Percentiles rank a stretch among this genome's conserved stretches.
Conservation (phyloP, 2,888 invertebrate genomes). For the Drosophila koepferae region DNA sequence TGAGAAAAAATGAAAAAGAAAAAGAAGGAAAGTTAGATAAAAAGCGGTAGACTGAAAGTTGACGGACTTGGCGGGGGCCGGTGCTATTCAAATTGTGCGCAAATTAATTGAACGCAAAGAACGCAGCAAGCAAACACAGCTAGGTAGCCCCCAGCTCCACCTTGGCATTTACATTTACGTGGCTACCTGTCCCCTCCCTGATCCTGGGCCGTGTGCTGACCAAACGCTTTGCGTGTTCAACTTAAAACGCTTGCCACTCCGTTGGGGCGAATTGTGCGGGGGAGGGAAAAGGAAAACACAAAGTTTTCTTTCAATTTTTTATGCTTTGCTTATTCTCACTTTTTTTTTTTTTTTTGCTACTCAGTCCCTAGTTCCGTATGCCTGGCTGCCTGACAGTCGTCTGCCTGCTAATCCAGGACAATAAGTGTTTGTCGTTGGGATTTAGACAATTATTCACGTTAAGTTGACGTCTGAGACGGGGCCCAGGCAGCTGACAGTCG, state of each 20-base stretch:
- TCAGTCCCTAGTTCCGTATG: slow-evolving; percentile 64
- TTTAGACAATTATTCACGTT: slow-evolving; percentile 80
- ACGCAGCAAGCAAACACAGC: slow-evolving; percentile 73
- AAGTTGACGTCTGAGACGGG: slow-evolving; percentile 81
- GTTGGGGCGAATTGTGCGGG: slow-evolving; percentile 30
- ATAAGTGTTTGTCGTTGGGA: slow-evolving; percentile 81
- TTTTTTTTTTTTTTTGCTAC: slow-evolving; percentile 60
- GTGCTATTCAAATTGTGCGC: slow-evolving; percentile 76
- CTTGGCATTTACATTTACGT: not conserved
- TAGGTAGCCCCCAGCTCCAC: slow-evolving; percentile 3
- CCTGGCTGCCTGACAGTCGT: slow-evolving; percentile 38
- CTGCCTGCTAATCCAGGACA: slow-evolving; percentile 78
- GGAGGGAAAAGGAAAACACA: slow-evolving; percentile 37
- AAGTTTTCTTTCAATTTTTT: slow-evolving; percentile 34
- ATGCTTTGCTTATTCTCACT: slow-evolving; percentile 12
- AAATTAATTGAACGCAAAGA: slow-evolving; percentile 81
- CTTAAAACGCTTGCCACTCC: slow-evolving; percentile 71
- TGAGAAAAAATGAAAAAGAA: not conserved
- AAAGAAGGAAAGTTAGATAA: slow-evolving; percentile 30
- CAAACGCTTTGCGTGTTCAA: slow-evolving; percentile 73
- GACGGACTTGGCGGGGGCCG: slow-evolving; percentile 54
- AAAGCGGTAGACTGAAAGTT: slow-evolving; percentile 45
- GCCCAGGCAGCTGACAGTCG: slow-evolving; percentile 51
- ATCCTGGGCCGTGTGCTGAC: slow-evolving; percentile 46
- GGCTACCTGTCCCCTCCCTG: slow-evolving; percentile 11